Percentiles rank a stretch among this genome's conserved stretches.
Conservation (phyloP, 2,113 vertebrate species). For the Brachypteracias leptosomus region DNA sequence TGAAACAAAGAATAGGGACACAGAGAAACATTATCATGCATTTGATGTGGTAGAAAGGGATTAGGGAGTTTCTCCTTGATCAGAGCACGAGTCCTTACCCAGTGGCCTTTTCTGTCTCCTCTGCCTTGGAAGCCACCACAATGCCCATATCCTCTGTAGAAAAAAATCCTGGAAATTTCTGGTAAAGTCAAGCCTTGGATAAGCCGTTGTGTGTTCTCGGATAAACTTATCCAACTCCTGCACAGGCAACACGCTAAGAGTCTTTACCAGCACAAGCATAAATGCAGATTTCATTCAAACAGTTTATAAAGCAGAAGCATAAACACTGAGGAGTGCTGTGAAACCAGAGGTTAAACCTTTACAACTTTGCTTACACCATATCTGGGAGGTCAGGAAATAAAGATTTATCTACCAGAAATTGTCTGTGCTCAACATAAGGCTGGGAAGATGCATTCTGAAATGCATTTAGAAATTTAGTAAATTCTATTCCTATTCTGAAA, state of each 20-base stretch:
- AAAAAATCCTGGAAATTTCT: neutral
- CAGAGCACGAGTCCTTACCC: fast-evolving
- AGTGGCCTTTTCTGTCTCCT: neutral
- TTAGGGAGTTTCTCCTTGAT: neutral
- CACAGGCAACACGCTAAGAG: neutral
- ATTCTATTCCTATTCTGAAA: neutral
- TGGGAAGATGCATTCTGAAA: neutral
- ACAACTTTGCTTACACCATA: neutral
- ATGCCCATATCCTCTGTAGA: neutral
- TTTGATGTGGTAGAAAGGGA: neutral
- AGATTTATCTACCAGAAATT: neutral
- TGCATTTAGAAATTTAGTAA: no score
- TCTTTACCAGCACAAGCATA: neutral
- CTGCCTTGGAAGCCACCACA: neutral
- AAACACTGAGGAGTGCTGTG: neutral
- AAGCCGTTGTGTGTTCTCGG: neutral
- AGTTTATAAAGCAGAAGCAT: neutral
- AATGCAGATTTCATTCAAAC: neutral
- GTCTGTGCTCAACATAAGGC: neutral
- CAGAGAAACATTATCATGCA: fast-evolving
- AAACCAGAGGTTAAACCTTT: neutral
- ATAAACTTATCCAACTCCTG: neutral
- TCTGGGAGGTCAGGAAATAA: neutral
- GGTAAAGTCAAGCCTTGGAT: neutral
- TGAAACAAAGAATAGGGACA: neutral